Conservation (phyloP, 2,797 vertebrate species). For the Esox lucius region DNA sequence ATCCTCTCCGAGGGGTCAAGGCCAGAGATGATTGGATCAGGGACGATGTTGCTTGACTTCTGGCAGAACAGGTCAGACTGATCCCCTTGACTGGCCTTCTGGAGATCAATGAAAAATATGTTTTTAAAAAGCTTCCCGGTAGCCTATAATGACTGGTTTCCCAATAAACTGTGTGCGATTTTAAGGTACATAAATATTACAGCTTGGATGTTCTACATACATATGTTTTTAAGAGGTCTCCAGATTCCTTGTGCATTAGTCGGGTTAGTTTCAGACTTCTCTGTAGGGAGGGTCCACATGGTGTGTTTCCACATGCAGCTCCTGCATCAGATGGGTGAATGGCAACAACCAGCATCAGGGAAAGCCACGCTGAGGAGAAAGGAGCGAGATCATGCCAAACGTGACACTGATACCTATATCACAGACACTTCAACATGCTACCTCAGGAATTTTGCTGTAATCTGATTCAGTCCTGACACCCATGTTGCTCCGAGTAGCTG, state of each 20-base stretch:
- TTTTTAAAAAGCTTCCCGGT: background rate
- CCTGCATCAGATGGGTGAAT: conserved; percentile 55
- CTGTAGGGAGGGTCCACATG: conserved; percentile 55
- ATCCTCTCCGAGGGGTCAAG: conserved; percentile 64
- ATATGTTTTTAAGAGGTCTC: conserved; percentile 68
- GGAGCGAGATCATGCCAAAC: background rate
- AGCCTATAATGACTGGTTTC: background rate
- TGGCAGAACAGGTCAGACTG: conserved; percentile 67
- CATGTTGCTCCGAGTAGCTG: background rate
- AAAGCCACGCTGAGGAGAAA: conserved; percentile 65
- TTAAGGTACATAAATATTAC: background rate
- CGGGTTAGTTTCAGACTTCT: conserved; percentile 58
- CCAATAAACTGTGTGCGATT: background rate
- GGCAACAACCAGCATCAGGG: conserved; percentile 66
- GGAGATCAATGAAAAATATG: conserved; percentile 20
- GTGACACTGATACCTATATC: background rate
- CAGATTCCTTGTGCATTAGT: conserved; percentile 58
- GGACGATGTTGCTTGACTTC: conserved; percentile 57
- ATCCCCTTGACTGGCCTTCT: conserved; percentile 73
- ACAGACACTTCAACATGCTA: background rate
- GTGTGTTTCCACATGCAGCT: conserved; percentile 43
- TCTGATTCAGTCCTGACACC: background rate
- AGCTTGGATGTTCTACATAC: conserved; percentile 57
- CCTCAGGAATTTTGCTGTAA: background rate
- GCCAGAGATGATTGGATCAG: conserved; percentile 69